Conservation (phyloP, 2,113 vertebrate species). For the Tyrannus savana region DNA sequence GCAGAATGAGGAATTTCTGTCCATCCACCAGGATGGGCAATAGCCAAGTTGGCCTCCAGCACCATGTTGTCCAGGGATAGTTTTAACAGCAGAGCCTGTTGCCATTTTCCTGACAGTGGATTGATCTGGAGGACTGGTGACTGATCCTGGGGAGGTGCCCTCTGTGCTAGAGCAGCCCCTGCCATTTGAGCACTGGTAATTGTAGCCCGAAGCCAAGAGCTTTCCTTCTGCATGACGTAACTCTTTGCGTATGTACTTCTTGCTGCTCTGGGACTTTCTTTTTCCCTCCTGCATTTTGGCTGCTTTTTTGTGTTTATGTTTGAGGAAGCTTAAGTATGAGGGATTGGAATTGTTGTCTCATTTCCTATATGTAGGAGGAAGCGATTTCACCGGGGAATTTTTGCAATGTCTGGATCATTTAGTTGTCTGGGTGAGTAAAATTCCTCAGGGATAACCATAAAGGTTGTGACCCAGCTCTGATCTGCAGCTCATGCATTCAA, state of each 20-base stretch:
- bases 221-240: slow-evolving; percentile 44
- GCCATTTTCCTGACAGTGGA: accelerated
- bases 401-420: slow-evolving; percentile 51
- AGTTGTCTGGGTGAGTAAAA: slow-evolving; percentile 52
- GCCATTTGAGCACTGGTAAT: background rate
- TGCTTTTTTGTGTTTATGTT: slow-evolving; percentile 39
- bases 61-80: accelerated
- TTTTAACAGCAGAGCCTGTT: background rate
- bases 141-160: background rate
- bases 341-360: slow-evolving; percentile 49
- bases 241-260: slow-evolving; percentile 26
- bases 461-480: slow-evolving; percentile 16
- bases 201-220: background rate
- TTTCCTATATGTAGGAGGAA: slow-evolving; percentile 44
- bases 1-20: background rate
- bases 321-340: slow-evolving; percentile 38
- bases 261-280: slow-evolving; percentile 38
- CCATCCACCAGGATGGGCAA: accelerated
- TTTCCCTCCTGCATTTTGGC: background rate
- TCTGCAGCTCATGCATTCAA: background rate
- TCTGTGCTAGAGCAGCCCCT: background rate
- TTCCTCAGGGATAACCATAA: slow-evolving; percentile 17
- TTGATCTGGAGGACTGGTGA: background rate
- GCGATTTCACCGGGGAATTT: slow-evolving; percentile 9
- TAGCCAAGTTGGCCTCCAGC: background rate